Conservation (phyloP, 2,113 vertebrate genomes). For the Oncorhynchus kisutch region DNA sequence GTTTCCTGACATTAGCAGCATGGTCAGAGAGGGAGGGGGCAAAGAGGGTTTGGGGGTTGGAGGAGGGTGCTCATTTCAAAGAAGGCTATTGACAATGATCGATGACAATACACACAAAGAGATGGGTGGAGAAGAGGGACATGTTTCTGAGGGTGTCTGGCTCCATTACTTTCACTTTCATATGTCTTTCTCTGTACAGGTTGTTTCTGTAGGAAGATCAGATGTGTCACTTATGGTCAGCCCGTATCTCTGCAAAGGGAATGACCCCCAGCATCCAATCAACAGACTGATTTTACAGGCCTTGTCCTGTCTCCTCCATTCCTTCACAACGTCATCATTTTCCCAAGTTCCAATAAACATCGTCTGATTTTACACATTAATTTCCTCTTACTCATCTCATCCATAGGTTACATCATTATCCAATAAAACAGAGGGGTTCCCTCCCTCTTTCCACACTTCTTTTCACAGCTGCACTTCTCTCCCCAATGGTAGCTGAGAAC, state of each 20-base stretch:
- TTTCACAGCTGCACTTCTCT: not conserved
- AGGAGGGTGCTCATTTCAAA: no score
- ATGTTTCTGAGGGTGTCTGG: not conserved
- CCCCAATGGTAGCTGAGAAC: not conserved
- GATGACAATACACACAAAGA: not conserved
- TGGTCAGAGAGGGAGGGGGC: not conserved
- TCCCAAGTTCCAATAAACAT: not conserved
- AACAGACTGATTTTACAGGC: not conserved
- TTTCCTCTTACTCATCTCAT: not conserved
- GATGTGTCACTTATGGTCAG: not conserved
- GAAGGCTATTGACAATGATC: not conserved
- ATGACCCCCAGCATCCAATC: not conserved
- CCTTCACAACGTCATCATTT: not conserved
- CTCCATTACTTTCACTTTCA: not conserved
- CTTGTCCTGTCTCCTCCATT: not conserved
- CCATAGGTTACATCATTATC: not conserved
- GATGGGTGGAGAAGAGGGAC: not conserved
- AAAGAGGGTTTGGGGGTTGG: not conserved
- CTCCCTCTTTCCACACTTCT: not conserved
- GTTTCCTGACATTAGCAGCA: slow-evolving; percentile 3
- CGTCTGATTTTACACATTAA: not conserved
- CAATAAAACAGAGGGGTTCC: not conserved
- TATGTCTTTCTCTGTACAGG: not conserved
- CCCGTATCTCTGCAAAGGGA: not conserved
- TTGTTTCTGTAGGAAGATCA: no score